Conservation (phyloP, 2,113 vertebrate genomes). For the Oryzias curvinotus region DNA sequence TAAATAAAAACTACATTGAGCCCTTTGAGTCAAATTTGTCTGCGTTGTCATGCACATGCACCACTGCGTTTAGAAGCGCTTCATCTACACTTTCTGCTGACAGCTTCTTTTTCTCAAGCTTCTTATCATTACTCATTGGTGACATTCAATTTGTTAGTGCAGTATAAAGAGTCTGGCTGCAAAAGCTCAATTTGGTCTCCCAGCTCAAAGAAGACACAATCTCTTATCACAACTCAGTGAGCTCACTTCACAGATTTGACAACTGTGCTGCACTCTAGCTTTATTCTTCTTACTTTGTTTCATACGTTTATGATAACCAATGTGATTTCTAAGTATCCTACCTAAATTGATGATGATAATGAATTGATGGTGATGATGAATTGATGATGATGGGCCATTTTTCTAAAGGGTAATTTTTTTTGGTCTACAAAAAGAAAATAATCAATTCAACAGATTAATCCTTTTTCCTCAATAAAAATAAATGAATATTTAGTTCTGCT, state of each 20-base stretch:
- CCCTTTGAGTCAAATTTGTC: neutral
- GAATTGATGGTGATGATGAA: no score
- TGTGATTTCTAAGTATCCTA: no score
- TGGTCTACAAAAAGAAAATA: no score
- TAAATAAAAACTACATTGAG: conserved; percentile 7
- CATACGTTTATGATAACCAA: no score
- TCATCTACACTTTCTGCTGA: conserved; percentile 27
- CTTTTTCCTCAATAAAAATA: no score
- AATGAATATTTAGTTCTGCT: no score
- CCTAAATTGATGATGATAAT: no score
- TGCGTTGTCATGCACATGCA: conserved; percentile 38
- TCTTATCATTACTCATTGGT: conserved; percentile 67
- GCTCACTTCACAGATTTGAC: conserved; percentile 37
- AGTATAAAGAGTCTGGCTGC: conserved; percentile 39
- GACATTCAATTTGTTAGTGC: conserved; percentile 69
- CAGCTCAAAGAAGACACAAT: conserved; percentile 40
- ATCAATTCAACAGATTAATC: no score
- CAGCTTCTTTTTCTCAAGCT: conserved; percentile 30
- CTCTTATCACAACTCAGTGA: conserved; percentile 41
- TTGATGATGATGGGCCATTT: no score
- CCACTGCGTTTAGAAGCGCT: conserved; percentile 41
- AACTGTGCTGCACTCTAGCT: conserved; percentile 29
- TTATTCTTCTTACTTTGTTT: neutral
- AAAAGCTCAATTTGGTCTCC: conserved; percentile 36
- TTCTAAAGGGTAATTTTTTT: no score